Percentiles rank a stretch among this genome's conserved stretches.
Evolutionary conservation across 2,797 vertebrate genomes (phyloP).

Genomic region (Cuniculus paca): DNA sequence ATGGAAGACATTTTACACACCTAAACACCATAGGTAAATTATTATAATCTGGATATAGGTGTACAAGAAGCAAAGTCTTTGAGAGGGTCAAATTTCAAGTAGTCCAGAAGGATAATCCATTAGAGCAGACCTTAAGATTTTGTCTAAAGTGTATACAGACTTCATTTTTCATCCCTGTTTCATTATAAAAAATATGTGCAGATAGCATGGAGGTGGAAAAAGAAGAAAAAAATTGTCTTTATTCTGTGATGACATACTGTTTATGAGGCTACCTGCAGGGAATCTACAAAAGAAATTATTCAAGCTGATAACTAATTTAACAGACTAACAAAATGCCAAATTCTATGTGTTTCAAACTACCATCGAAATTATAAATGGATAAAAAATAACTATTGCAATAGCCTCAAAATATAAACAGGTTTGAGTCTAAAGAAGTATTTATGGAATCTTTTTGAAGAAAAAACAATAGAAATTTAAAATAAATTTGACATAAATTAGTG

Average conservation of each 20-base stretch:
- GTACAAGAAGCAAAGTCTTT: background rate
- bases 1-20: background rate
- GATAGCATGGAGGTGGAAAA: background rate
- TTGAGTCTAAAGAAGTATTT: background rate
- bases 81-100: background rate
- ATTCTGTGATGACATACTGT: background rate
- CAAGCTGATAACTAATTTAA: background rate
- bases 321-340: background rate
- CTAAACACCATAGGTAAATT: background rate
- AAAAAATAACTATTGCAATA: background rate
- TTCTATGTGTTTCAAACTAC: background rate
- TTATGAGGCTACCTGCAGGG: background rate
- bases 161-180: background rate
- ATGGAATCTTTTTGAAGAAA: background rate
- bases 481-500: background rate
- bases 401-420: background rate
- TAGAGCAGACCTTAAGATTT: background rate
- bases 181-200: background rate
- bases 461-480: background rate
- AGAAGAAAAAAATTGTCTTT: background rate
- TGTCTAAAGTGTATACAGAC: background rate
- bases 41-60: background rate
- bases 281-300: background rate
- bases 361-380: background rate
- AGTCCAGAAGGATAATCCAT: background rate